Conservation (phyloP, 1,140 invertebrate genomes). For the Penaeus vannamei region DNA sequence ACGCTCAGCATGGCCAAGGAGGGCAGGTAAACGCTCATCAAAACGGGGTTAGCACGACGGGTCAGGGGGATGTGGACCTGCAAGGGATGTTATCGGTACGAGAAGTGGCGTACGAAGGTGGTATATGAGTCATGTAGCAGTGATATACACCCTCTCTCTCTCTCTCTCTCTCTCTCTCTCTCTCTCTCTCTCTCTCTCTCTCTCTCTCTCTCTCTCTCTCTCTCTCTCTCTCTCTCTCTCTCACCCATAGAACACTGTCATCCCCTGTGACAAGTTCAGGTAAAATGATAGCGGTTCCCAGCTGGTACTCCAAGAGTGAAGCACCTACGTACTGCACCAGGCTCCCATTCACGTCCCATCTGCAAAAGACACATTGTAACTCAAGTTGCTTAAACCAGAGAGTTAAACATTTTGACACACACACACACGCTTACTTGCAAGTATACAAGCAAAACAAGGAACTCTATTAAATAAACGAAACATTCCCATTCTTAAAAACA, state of each 20-base stretch:
- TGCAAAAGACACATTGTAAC: background rate
- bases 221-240: too few relatives aligned
- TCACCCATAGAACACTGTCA: background rate
- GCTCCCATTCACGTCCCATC: constrained; percentile 20
- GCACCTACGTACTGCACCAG: constrained; percentile 26
- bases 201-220: too few relatives aligned
- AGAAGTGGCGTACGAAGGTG: background rate
- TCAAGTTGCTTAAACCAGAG: background rate
- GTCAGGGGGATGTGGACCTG: constrained; percentile 36
- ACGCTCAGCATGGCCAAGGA: constrained; percentile 40
- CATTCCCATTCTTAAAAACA: too few relatives aligned
- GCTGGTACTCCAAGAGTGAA: constrained; percentile 36
- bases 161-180: too few relatives aligned
- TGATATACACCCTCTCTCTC: too few relatives aligned
- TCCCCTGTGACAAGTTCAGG: background rate
- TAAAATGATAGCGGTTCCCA: constrained; percentile 23
- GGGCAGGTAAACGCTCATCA: constrained; percentile 44
- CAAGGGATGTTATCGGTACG: too few relatives aligned
- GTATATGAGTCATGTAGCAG: background rate
- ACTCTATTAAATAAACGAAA: too few relatives aligned
- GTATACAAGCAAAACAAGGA: too few relatives aligned
- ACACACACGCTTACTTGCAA: too few relatives aligned
- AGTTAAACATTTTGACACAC: background rate
- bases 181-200: too few relatives aligned
- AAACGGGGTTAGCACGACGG: constrained; percentile 14